Percentiles rank a stretch among this genome's conserved stretches.
Evolutionary conservation across 2,113 vertebrate species (phyloP).

Genomic region (Ictalurus punctatus): DNA sequence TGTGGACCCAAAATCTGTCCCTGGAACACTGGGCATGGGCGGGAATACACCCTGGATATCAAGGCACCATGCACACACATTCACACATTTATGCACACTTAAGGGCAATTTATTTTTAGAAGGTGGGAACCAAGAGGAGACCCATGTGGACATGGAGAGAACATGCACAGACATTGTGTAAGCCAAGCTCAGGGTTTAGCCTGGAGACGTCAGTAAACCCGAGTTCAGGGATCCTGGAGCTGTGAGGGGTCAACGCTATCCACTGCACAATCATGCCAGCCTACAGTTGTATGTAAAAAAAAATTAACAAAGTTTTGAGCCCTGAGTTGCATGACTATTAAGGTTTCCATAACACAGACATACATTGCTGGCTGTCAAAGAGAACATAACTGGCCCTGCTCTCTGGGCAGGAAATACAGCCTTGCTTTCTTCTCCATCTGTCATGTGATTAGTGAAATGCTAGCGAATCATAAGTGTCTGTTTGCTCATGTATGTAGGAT

Average conservation of each 20-base stretch:
- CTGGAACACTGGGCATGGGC: not conserved
- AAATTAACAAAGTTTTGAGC: not conserved
- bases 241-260: not conserved
- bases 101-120: not conserved
- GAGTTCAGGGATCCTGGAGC: not conserved
- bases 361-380: not conserved
- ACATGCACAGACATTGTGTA: not conserved
- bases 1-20: not conserved
- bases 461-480: not conserved
- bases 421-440: not conserved
- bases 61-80: not conserved
- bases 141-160: not conserved
- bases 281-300: not conserved
- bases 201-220: not conserved
- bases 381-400: too few species aligned
- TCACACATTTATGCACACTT: not conserved
- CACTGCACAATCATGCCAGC: not conserved
- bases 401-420: not conserved
- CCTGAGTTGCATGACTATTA: not conserved
- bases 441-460: not conserved
- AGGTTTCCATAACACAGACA: not conserved
- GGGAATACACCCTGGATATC: not conserved
- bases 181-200: not conserved
- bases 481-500: not conserved
- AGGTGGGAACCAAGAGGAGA: not conserved